Base-by-base conservation (phyloP, 2,113 vertebrate genomes). In the Salminus brasiliensis region DNA sequence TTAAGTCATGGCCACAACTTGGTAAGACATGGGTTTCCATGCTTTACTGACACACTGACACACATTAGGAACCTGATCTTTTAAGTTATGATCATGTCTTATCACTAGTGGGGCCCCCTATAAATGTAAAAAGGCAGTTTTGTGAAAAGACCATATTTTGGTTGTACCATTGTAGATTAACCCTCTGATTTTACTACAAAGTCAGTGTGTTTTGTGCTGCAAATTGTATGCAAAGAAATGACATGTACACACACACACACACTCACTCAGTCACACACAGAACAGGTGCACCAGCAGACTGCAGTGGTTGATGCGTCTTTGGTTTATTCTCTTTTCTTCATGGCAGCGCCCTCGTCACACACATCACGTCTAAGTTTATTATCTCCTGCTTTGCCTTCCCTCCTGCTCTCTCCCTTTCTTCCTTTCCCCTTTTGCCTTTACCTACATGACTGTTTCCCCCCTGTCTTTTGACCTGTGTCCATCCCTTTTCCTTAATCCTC, bases 401-500 rank as follows among this genome's bases (percentile, higher is more conserved):
- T 41, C 53, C 21, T 3, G n/a, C 32, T 68, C 57, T 55, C 18
- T 59, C 5, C 59, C 52, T 43, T 21, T 39, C 60, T 67, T 29
- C 53, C 12, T 62, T 27, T 29, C 36, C 32, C 29, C 65, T 30
- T 45, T 21, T 29, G 9, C 30, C 27, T 29, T 6, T 13, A 11
- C 49, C 32, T 79, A 13, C 34, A 18, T 79, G 11, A 47, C 59
- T 47, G 18, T 25, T 57, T 69, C 39, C 43, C 21, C 34, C 43
- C 60, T 27, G 2, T 67, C 15, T 72, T 66, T 67, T 76, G 4
- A 77, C 67, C n/a, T 43, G 55, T 30, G 47, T 25, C 41, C 57
- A 53, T 76, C 30, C 57, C 15, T 29, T 3, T 59, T 36, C 30
- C 60, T 41, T 62, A 10, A 41, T 1, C 10, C 69, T 30, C 8